phyloP scores from a whole-genome alignment of 2,797 vertebrate genomes.

The Melanotaenia parkinsoni region DNA sequence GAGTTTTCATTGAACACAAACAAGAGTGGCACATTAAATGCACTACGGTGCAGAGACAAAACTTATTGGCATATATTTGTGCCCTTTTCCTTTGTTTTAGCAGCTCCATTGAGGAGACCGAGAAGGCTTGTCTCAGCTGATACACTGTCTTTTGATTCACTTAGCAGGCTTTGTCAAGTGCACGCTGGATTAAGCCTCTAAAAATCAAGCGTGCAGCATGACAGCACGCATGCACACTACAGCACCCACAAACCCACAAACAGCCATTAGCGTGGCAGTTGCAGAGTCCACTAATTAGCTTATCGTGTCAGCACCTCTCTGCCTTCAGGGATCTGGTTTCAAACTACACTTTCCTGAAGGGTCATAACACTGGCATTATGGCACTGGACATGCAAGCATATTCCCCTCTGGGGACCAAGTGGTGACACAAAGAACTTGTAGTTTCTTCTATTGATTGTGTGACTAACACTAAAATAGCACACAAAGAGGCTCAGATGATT shows the following conservation, averaged over 20 bases:
- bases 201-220: constrained; percentile 46
- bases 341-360: constrained; percentile 45
- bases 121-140: constrained; percentile 64
- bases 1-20: constrained; percentile 42
- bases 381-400: constrained; percentile 27
- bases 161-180: constrained; percentile 74
- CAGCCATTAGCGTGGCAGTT: constrained; percentile 50
- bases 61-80: constrained; percentile 48
- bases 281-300: constrained; percentile 63
- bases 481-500: constrained; percentile 75
- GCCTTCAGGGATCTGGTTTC: constrained; percentile 44
- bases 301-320: constrained; percentile 57
- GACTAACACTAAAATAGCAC: constrained; percentile 72
- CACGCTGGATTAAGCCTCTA: constrained; percentile 67
- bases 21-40: constrained; percentile 48
- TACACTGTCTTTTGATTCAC: constrained; percentile 74
- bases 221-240: constrained; percentile 11
- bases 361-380: constrained; percentile 41
- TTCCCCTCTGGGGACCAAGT: constrained; percentile 51
- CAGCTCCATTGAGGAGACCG: constrained; percentile 54
- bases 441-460: constrained; percentile 58
- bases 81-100: constrained; percentile 54
- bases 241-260: constrained; percentile 54
- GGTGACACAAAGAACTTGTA: constrained; percentile 38
- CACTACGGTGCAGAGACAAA: constrained; percentile 47